Percentiles rank a stretch among this genome's conserved stretches.
Conservation (phyloP, 2,113 vertebrate genomes). For the Epinephelus fuscoguttatus region DNA sequence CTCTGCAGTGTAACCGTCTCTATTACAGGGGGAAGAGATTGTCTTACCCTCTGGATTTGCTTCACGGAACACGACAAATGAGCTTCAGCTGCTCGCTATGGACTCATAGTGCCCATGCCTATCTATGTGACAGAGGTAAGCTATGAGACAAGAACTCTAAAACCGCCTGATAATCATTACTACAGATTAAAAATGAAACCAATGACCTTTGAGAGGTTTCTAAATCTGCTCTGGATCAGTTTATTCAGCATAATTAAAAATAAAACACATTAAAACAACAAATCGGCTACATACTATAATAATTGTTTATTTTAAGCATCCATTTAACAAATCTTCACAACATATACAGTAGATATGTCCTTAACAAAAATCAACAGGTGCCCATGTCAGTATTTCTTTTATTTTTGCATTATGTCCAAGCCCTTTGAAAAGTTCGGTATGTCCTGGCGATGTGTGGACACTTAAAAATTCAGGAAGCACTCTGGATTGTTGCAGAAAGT, state of each 20-base stretch:
- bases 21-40: constrained; percentile 82
- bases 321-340: constrained; percentile 79
- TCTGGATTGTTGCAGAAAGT: constrained; percentile 69
- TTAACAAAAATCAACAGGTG: constrained; percentile 68
- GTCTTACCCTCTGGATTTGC: constrained; percentile 81
- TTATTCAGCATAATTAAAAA: constrained; percentile 56
- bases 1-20: constrained; percentile 79
- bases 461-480: constrained; percentile 75
- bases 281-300: constrained; percentile 52
- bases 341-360: constrained; percentile 78
- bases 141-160: constrained; percentile 1
- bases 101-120: constrained; percentile 24
- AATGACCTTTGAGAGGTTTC: constrained; percentile 12
- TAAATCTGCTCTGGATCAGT: constrained; percentile 23
- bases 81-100: constrained; percentile 54
- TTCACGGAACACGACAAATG: constrained; percentile 80
- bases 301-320: constrained; percentile 74
- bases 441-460: constrained; percentile 48
- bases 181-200: constrained; percentile 14
- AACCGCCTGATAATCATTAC: not conserved
- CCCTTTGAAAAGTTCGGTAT: constrained; percentile 73
- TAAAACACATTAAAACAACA: constrained; percentile 52
- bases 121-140: constrained; percentile 10
- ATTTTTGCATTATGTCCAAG: constrained; percentile 72
- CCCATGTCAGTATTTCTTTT: constrained; percentile 59